Conservation (phyloP, 2,888 invertebrate genomes). For the Sphaeridia pumilis region DNA sequence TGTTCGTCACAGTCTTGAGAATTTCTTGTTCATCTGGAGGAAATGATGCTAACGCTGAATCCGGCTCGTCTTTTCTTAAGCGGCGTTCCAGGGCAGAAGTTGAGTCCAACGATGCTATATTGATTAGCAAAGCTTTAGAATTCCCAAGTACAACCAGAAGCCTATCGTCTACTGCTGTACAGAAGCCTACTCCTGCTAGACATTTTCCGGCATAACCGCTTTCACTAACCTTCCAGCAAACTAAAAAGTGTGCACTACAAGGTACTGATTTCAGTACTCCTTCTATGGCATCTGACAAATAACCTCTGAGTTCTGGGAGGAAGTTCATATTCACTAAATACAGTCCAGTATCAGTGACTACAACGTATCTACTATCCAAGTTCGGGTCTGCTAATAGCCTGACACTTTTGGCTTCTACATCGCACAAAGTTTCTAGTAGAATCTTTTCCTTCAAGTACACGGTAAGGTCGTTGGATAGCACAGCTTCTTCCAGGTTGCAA, state of each 20-base stretch:
- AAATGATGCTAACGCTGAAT: background rate
- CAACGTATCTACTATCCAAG: constrained; percentile 21
- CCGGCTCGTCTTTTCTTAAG: background rate
- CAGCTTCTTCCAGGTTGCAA: constrained; percentile 21
- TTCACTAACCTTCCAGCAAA: constrained; percentile 25
- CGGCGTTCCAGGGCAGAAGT: constrained; percentile 6
- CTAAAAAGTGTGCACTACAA: constrained; percentile 17
- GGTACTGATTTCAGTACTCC: constrained; percentile 9
- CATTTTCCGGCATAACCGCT: constrained; percentile 16
- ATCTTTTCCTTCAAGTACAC: constrained; percentile 20
- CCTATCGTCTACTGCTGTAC: constrained; percentile 20
- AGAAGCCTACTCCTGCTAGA: constrained; percentile 19
- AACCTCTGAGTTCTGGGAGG: constrained; percentile 20
- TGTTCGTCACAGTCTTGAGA: constrained; percentile 13
- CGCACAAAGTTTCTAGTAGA: constrained; percentile 17
- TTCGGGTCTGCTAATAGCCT: constrained; percentile 18
- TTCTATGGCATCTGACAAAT: constrained; percentile 18
- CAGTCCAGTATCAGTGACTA: constrained; percentile 25
- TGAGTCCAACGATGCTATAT: constrained; percentile 13
- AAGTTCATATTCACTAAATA: constrained; percentile 25
- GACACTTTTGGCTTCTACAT: constrained; percentile 10
- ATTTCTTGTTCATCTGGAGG: constrained; percentile 9
- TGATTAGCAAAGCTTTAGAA: constrained; percentile 16
- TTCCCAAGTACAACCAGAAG: constrained; percentile 23
- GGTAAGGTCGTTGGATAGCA: constrained; percentile 19